Evolutionary conservation across 2,113 vertebrate species (phyloP).

Genomic region (Neoarius graeffei): DNA sequence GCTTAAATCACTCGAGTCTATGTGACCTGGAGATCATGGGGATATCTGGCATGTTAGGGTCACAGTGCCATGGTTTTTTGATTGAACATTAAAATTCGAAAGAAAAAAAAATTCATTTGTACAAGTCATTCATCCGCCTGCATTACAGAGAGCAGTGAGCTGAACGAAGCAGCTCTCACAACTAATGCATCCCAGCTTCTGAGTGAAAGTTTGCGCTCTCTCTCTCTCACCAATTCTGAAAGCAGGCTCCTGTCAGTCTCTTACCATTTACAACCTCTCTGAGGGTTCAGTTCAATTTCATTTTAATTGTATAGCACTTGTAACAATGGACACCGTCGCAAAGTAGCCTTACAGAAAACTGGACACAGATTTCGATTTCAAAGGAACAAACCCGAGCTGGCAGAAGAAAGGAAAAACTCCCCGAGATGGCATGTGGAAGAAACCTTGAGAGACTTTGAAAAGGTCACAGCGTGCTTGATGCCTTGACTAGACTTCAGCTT

Average conservation of each 20-base stretch:
- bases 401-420: not conserved
- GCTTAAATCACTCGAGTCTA: not conserved
- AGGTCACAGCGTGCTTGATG: constrained; percentile 7
- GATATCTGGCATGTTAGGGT: not conserved
- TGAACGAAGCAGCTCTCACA: constrained; percentile 1
- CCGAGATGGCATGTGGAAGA: not conserved
- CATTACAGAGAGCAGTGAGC: constrained; percentile 20
- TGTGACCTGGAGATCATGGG: not conserved
- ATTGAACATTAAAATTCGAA: not conserved
- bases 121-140: constrained; percentile 17
- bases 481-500: not conserved
- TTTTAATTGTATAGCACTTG: not conserved
- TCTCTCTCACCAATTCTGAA: not conserved
- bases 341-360: not conserved
- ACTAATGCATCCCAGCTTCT: constrained; percentile 6
- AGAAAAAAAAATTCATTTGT: not conserved
- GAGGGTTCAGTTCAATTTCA: not conserved
- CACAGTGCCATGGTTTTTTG: not conserved
- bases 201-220: constrained; percentile 8
- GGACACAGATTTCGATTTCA: not conserved
- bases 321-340: not conserved
- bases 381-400: not conserved
- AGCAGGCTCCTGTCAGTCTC: not conserved
- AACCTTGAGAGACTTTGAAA: not conserved
- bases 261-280: not conserved